Evolutionary conservation across 2,888 invertebrate species (phyloP), one percentile per base, ranked within the genome.

Genomic region (Apamea monoglypha): DNA sequence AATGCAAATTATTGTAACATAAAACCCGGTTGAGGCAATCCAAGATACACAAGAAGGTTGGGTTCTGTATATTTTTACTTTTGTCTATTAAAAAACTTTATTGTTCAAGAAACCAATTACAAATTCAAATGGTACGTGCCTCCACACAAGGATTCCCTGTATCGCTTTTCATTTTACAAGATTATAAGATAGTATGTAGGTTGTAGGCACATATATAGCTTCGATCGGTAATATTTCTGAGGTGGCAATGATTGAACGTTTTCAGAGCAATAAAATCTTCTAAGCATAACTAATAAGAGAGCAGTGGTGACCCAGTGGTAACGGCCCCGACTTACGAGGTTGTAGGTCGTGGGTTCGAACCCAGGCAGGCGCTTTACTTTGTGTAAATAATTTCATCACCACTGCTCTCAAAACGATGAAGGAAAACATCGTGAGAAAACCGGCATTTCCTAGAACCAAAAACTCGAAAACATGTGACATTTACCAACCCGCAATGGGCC

Each of bases 1-100:
- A 82, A 85, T 85, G 82, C 80, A 83, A 85, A 85, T 85, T 77
- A 82, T 73, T 69, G 76, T 75, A 29, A 72, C 80, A 82, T 79
- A 74, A 85, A 85, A 74, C 68, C 14, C 44, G 56, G n/a, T 32
- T 70, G 53, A 67, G 53, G 74, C 74, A 68, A 59, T 79, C 59
- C 53, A 59, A 67, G 63, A 63, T 71, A 76, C 50, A 59, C 53
- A 16, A 32, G n/a, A 32, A 53, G 63, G 56, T 78, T 66, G 72
- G 61, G 76, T 79, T 82, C 67, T 18, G 73, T 75, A 44, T 59
- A 68, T 50, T 69, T 69, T 83, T 63, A 29, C 12, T 50, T 78
- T 75, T 68, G 74, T 61, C 25, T 63, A 67, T n/a, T n/a, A 18
- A 56, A 40, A 68, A n/a, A 67, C n/a, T n/a, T 44, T 18, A 44